Evolutionary conservation across 1,140 invertebrate genomes (phyloP).

Genomic region (Hormaphis cornu): DNA sequence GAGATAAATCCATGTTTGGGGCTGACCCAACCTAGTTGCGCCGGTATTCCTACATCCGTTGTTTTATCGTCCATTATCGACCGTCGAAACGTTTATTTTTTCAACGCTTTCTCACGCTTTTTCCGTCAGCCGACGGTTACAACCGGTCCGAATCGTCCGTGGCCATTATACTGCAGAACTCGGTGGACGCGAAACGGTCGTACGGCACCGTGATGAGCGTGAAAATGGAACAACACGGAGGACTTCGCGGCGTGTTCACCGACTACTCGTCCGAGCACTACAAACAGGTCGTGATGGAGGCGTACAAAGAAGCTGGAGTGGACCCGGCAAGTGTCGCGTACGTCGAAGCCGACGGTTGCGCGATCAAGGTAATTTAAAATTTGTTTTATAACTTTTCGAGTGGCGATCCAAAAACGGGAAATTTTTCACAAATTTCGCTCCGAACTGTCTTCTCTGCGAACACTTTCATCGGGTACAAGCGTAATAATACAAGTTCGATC

Average conservation of each 20-base stretch:
- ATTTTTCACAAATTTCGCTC: too few relatives aligned
- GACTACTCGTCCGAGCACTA: neutral
- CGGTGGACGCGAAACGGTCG: constrained; percentile 47
- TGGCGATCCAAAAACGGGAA: too few relatives aligned
- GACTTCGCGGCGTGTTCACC: constrained; percentile 42
- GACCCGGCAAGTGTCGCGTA: constrained; percentile 46
- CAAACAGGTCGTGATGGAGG: constrained; percentile 33
- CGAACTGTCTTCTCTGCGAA: too few relatives aligned
- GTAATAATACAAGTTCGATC: too few relatives aligned
- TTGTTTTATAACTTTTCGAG: neutral
- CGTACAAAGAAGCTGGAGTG: constrained; percentile 42
- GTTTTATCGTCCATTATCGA: too few relatives aligned
- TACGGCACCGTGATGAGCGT: constrained; percentile 52
- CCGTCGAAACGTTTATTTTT: too few relatives aligned
- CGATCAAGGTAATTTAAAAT: constrained; percentile 35
- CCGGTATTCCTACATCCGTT: neutral
- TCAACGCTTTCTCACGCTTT: too few relatives aligned
- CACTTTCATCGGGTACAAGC: too few relatives aligned
- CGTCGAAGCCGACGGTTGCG: constrained; percentile 39
- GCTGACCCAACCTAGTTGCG: too few relatives aligned
- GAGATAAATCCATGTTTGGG: too few relatives aligned
- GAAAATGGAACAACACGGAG: constrained; percentile 51
- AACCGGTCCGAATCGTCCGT: constrained; percentile 36
- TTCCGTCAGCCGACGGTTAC: constrained; percentile 36
- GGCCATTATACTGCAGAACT: constrained; percentile 52